Base-by-base conservation (phyloP, 37 sponge, comb jelly and placozoan genomes). In the Axinella damicornis region DNA sequence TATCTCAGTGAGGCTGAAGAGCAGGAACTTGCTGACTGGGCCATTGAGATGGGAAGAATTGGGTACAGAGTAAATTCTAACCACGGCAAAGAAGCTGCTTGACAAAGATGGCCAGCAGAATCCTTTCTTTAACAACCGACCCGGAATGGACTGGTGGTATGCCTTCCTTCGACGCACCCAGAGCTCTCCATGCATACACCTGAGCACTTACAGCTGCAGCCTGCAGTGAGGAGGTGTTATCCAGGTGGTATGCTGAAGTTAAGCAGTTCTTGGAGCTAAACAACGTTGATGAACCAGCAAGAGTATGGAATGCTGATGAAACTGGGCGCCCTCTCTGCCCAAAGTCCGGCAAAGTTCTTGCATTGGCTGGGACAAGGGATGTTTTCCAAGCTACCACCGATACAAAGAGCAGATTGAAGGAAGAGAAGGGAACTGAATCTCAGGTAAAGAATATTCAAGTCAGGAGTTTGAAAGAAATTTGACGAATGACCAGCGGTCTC, bases 91-190 rank as follows among this genome's bases (percentile, higher is more conserved):
- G 61, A 65, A 34, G n/a, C 64, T 85, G 30, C 30, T 66, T 5
- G 85, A 85, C 53, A 54, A 67, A 79, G 61, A 56, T 56, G 70
- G 57, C 13, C 56, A 77, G 0, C 36, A 77, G 22, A 85, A 85
- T 56, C 77, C 77, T 32, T 74, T 83, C 31, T 0, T 18, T 25
- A 56, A 84, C 14, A 84, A 84, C 58, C 20, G 35, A 31, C 85
- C 85, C 5, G 73, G 83, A 34, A 82, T 71, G 18, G 83, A 82
- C 63, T 70, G 83, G 83, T 70, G 83, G 83, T 82, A 82, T 71
- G 73, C 72, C 6, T 82, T 82, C 56, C 62, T 82, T 15, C n/a
- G 27, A 31, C 32, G 83, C 83, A 82, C 34, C 73, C 83, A 57
- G 60, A 30, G 21, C 20, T 82, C 24, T 25, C 83, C 1, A 19